Evolutionary conservation across 2,888 invertebrate genomes (phyloP), one percentile per base, ranked within the genome.

Genomic region (Cecidostiba fungosa): DNA sequence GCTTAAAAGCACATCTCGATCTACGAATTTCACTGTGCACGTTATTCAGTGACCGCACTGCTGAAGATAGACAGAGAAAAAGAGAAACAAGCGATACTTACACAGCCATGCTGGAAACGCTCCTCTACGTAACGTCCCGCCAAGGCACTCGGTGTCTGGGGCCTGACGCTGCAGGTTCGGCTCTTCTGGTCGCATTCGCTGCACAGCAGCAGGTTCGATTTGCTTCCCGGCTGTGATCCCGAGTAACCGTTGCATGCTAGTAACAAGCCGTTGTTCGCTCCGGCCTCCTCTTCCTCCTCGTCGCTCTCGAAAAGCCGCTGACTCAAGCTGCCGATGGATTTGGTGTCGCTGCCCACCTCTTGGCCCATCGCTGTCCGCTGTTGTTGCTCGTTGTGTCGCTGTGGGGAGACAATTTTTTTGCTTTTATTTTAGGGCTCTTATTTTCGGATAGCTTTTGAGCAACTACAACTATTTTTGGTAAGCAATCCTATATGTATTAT

Each of bases 291-390:
- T 54, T 91, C 90, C 23, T 92, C 92, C 82, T 90, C 89, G 87
- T 92, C 92, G 89, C 92, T 93, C 54, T 93, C 93, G 86, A 93
- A 92, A 32, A 93, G 87, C 69, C 91, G 91, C 85, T 93, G 93
- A 77, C 93, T 93, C 32, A 92, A 89, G 86, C 93, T 93, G 69
- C 93, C 93, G 85, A 93, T 93, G 39, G 93, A 93, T 79, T 92
- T 92, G 0, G 90, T 90, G 82, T 92, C 92, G 83, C 91, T 91
- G 59, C 89, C 89, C 88, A 80, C 87, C 23, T 72, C 88, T 87
- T 12, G 86, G 19, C 89, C 89, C 19, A 66, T 66, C 88, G 6
- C 86, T 88, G 36, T 62, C 84, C 23, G 66, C 77, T 69, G 19
- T 26, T 39, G 78, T 39, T 81, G 77, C 43, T 29, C 72, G 36